Base-by-base conservation (phyloP, 1,140 invertebrate species). In the Ostrea edulis region DNA sequence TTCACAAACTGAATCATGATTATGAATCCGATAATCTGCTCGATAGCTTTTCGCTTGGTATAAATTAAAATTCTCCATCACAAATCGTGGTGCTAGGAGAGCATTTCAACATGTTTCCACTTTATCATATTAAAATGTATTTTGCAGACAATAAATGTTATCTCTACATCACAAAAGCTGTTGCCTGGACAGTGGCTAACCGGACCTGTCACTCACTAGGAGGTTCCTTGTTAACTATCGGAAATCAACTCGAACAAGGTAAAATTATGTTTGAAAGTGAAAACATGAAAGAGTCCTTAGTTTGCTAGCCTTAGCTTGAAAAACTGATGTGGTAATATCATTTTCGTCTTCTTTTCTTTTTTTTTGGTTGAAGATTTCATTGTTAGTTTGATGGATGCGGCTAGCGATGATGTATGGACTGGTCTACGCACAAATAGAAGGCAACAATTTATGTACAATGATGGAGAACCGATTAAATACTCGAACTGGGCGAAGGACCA, bases 101-200 rank as follows among this genome's bases (percentile, higher is more conserved):
- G 35, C 1, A 44, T 2, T 44, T 44, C 35, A 44, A 2, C 35
- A 44, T 5, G 35, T 44, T 44, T 44, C 35, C 35, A 44, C 35
- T 44, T 44, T 44, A 5, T 44, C 5, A n/a, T 55, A 55, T 12
- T 2, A 55, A 4, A 8, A 20, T 20, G 17, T 77, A 29, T 25
- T 25, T 29, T 77, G 11, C 68, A 77, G 68, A 77, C 29, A 77
- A 77, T 35, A 77, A 77, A 77, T 77, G 68, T 35, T 77, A 77
- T 77, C 22, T 17, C 3, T 77, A 29, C 25, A 77, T 9, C 35
- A 4, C 22, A 77, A 77, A 7, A 29, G 7, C 25, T 29, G 8
- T 17, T 14, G 11, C 68, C 9, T 77, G 68, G 68, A 29, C 8
- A 29, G 29, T 8, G 9, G 68, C 68, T 35, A 77, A 77, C 12